phyloP scores from a whole-genome alignment of 2,797 vertebrate genomes.

The Chlorospingus semifuscus region DNA sequence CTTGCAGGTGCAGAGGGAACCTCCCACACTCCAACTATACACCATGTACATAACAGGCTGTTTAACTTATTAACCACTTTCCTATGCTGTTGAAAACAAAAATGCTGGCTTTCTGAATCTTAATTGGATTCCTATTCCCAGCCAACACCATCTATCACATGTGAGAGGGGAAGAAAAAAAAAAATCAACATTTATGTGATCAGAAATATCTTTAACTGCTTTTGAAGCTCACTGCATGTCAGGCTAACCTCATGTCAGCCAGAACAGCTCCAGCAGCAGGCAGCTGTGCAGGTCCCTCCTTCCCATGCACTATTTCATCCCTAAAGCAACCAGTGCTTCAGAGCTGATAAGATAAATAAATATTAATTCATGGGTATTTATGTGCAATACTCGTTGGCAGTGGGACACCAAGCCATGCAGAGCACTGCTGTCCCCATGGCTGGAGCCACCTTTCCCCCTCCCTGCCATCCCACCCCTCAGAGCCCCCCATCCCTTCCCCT shows the following conservation, averaged over 20 bases:
- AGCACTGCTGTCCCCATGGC: not conserved
- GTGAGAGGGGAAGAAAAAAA: not conserved
- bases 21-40: not conserved
- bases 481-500: not conserved
- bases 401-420: not conserved
- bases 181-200: not conserved
- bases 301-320: not conserved
- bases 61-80: not conserved
- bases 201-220: not conserved
- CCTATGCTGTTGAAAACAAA: not conserved
- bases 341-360: not conserved
- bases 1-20: not conserved
- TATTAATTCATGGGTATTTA: not conserved
- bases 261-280: not conserved
- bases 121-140: not conserved
- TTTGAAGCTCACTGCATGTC: not conserved
- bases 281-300: not conserved
- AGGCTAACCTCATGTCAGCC: not conserved
- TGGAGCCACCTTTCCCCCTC: not conserved
- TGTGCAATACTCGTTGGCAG: rapidly evolving
- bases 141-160: not conserved
- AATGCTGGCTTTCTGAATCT: not conserved
- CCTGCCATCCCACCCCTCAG: not conserved
- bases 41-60: not conserved
- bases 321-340: not conserved